Evolutionary conservation across 1,140 invertebrate species (phyloP).

Genomic region (Formica selysi): DNA sequence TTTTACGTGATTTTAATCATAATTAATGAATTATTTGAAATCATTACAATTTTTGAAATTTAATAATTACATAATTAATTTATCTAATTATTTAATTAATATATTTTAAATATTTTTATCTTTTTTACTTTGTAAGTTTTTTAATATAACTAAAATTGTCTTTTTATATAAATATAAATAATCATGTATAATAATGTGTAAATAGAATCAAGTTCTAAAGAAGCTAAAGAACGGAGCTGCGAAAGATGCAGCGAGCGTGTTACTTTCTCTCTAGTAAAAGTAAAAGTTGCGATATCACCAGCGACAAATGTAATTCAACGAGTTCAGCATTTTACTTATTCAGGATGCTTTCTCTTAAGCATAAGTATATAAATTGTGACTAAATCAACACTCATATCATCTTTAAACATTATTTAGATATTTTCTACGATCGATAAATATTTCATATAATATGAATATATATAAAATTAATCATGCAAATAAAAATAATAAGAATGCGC

Average conservation of each 20-base stretch:
- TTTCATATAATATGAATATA: not conserved
- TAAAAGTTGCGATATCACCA: constrained; percentile 76
- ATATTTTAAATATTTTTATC: not conserved
- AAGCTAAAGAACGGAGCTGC: constrained; percentile 1
- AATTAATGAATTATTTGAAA: not conserved
- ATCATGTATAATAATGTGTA: not conserved
- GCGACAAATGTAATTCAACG: constrained; percentile 38
- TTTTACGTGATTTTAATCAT: not conserved
- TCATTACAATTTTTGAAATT: not conserved
- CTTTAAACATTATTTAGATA: not conserved
- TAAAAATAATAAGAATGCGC: not conserved
- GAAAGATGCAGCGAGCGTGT: constrained; percentile 55
- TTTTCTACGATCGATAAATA: not conserved
- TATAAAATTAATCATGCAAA: not conserved
- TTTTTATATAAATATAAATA: not conserved
- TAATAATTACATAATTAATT: not conserved
- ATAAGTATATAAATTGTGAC: not conserved
- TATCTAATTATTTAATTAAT: not conserved
- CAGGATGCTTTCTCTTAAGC: constrained; percentile 4
- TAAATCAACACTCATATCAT: not conserved
- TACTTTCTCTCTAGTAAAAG: constrained; percentile 81
- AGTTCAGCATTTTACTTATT: constrained; percentile 48
- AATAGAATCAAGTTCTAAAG: not conserved
- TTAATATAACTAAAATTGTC: not conserved
- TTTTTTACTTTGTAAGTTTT: not conserved